Percentiles rank a stretch among this genome's conserved stretches.
Evolutionary conservation across 2,888 invertebrate genomes (phyloP).

Genomic region (Hirtodrosophila duncani): DNA sequence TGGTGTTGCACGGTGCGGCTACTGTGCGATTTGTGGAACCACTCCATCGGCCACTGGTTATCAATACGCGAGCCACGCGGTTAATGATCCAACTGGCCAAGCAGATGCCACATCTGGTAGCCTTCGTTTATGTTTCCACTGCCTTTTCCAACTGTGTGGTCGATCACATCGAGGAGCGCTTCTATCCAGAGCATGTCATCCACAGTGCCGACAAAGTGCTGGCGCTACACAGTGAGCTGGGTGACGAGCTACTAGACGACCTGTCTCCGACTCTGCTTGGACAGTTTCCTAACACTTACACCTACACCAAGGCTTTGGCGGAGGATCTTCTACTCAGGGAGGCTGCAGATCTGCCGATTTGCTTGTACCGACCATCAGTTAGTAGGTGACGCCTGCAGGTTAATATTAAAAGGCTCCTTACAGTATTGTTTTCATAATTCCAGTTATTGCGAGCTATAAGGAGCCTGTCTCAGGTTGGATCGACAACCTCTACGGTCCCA

Average conservation of each 20-base stretch:
- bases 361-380: slow-evolving; percentile 85
- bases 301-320: slow-evolving; percentile 84
- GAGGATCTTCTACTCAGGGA: slow-evolving; percentile 81
- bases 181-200: slow-evolving; percentile 70
- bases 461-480: slow-evolving; percentile 83
- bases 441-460: slow-evolving; percentile 74
- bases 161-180: slow-evolving; percentile 75
- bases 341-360: slow-evolving; percentile 81
- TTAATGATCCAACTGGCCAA: slow-evolving; percentile 82
- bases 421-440: background rate
- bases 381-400: no score
- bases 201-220: slow-evolving; percentile 74
- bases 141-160: slow-evolving; percentile 83
- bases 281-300: slow-evolving; percentile 83
- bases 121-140: slow-evolving; percentile 83
- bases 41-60: slow-evolving; percentile 82
- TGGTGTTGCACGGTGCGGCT: slow-evolving; percentile 92
- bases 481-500: slow-evolving; percentile 83
- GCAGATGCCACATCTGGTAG: slow-evolving; percentile 79
- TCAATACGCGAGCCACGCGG: slow-evolving; percentile 84
- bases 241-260: slow-evolving; percentile 71
- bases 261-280: slow-evolving; percentile 61
- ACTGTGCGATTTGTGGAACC: slow-evolving; percentile 88
- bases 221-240: slow-evolving; percentile 65
- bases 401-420: no score